phyloP scores from a whole-genome alignment of 53 echinoderm and acorn worm species.

The Luidia sarsii region DNA sequence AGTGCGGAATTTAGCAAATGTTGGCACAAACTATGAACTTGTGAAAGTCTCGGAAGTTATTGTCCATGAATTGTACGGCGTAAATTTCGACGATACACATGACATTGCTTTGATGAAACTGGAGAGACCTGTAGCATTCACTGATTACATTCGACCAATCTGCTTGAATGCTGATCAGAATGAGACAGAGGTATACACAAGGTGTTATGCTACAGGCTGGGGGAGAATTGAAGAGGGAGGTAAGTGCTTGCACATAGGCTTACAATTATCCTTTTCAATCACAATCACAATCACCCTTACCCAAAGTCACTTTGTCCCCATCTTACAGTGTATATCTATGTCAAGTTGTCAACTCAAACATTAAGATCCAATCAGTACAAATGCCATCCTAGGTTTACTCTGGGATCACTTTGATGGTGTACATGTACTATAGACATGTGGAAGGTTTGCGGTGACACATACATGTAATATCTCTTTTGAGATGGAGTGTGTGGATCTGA shows the following conservation, averaged over 20 bases:
- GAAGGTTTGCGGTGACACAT: no score
- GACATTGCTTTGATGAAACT: slow-evolving; percentile 79
- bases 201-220: slow-evolving; percentile 64
- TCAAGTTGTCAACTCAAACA: background rate
- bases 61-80: slow-evolving; percentile 61
- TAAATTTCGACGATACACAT: no score
- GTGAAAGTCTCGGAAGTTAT: slow-evolving; percentile 13
- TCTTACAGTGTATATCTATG: no score
- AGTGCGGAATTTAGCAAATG: slow-evolving; percentile 14
- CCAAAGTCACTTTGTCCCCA: no score
- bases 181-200: slow-evolving; percentile 54
- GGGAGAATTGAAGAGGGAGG: slow-evolving; percentile 54
- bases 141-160: slow-evolving; percentile 64
- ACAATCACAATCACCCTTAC: background rate
- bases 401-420: no score
- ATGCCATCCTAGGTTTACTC: no score
- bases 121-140: slow-evolving; percentile 48
- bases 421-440: no score
- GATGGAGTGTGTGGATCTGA: no score
- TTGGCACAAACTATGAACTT: slow-evolving; percentile 37
- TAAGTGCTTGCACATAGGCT: no score
- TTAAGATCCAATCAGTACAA: no score
- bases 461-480: no score
- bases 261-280: background rate
- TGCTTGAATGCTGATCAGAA: slow-evolving; percentile 63